A percentile compares a stretch with the other conserved stretches of the same genome.
phyloP scores from a whole-genome alignment of 53 echinoderm and acorn worm genomes.

The Patiria pectinifera region DNA sequence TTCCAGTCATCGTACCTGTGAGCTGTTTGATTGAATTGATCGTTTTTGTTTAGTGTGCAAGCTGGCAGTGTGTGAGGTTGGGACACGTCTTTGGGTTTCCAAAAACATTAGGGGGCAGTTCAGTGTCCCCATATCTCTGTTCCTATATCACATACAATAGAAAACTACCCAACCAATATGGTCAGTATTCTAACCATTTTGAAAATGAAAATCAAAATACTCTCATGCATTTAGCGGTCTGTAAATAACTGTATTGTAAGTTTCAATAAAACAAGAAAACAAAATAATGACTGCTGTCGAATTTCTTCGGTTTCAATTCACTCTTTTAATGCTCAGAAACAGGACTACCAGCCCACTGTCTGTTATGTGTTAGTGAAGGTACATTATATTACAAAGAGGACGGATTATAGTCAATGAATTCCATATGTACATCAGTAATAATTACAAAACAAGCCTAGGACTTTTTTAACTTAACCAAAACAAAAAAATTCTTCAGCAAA shows the following conservation, averaged over 20 bases:
- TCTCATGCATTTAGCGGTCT: too few species aligned
- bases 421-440: constrained; percentile 2
- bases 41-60: too few species aligned
- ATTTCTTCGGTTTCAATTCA: not conserved
- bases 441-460: not conserved
- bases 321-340: not conserved
- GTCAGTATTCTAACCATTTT: too few species aligned
- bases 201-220: too few species aligned
- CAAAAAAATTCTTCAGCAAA: not conserved
- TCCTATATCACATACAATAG: too few species aligned
- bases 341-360: not conserved
- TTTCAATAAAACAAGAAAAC: not conserved
- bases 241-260: not conserved
- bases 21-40: too few species aligned
- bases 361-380: not conserved
- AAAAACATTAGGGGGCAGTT: too few species aligned
- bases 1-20: too few species aligned
- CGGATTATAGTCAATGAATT: constrained; percentile 28
- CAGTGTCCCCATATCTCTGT: too few species aligned
- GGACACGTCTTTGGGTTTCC: too few species aligned
- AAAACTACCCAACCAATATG: too few species aligned
- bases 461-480: not conserved
- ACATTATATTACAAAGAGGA: constrained; percentile 30
- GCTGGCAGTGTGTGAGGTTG: too few species aligned
- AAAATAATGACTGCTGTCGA: not conserved